phyloP scores from a whole-genome alignment of 2,113 vertebrate species.

The Eudorcas thomsonii region DNA sequence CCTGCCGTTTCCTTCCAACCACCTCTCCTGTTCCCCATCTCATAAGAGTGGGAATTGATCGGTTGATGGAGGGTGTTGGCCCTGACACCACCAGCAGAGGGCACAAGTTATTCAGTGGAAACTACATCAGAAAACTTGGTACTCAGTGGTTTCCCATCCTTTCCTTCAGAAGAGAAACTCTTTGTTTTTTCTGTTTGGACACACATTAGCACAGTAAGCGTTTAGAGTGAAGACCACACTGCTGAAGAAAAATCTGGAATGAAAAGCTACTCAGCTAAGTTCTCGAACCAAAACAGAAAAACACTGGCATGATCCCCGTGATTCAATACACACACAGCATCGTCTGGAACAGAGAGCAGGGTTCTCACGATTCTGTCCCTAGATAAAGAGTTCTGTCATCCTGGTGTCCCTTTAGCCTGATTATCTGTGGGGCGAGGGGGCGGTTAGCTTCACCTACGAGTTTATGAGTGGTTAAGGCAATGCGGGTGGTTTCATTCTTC shows the following conservation, averaged over 20 bases:
- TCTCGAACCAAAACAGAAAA: neutral
- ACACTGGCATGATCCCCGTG: neutral
- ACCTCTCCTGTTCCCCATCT: neutral
- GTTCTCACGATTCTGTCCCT: rapidly evolving
- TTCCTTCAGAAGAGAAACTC: neutral
- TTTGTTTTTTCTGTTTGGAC: neutral
- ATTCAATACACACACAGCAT: rapidly evolving
- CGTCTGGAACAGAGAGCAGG: rapidly evolving
- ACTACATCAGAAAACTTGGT: neutral
- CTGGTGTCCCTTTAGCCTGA: rapidly evolving
- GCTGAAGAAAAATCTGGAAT: neutral
- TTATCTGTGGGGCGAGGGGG: neutral
- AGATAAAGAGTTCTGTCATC: neutral
- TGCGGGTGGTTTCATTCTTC: neutral
- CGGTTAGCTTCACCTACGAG: neutral
- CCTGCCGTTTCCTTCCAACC: neutral
- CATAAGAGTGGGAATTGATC: rapidly evolving
- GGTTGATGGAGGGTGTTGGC: neutral
- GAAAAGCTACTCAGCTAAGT: neutral
- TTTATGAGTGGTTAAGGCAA: neutral
- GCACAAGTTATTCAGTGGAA: neutral
- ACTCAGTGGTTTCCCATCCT: too few relatives aligned
- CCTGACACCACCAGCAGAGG: slow-evolving; percentile 50
- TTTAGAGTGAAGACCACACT: neutral
- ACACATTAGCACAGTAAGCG: neutral